Evolutionary conservation across 1,140 invertebrate genomes (phyloP).

Genomic region (Anastrepha obliqua): DNA sequence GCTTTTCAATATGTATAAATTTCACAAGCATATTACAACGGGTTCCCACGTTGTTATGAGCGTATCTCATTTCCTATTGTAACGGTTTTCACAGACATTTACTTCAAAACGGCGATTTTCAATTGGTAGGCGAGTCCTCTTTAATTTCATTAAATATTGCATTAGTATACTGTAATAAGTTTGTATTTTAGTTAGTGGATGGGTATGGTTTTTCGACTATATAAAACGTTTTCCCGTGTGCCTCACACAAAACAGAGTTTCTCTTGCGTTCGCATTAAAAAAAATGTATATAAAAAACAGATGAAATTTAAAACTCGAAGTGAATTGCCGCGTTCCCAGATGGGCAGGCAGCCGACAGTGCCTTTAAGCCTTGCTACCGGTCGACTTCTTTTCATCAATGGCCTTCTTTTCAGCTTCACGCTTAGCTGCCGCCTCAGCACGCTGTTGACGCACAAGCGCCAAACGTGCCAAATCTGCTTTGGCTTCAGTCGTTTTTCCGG

Average conservation of each 20-base stretch:
- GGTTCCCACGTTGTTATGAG: neutral
- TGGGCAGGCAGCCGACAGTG: neutral
- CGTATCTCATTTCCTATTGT: neutral
- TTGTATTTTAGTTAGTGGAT: slow-evolving; percentile 3
- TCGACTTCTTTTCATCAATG: slow-evolving; percentile 51
- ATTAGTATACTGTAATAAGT: slow-evolving; percentile 11
- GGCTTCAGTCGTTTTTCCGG: slow-evolving; percentile 96
- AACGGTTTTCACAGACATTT: neutral
- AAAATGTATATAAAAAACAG: slow-evolving; percentile 21
- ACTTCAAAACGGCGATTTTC: neutral
- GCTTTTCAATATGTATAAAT: neutral
- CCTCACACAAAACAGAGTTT: neutral
- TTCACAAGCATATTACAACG: neutral
- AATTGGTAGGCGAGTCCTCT: neutral
- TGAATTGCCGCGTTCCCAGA: slow-evolving; percentile 7
- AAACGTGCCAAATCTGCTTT: slow-evolving; percentile 93
- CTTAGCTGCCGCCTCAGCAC: slow-evolving; percentile 93
- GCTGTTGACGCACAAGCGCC: slow-evolving; percentile 93
- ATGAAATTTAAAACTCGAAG: slow-evolving; percentile 46
- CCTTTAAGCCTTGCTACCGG: slow-evolving; percentile 52
- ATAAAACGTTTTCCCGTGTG: neutral
- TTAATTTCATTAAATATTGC: slow-evolving; percentile 4
- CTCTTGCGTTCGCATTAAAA: neutral
- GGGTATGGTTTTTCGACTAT: neutral
- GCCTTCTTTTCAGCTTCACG: slow-evolving; percentile 89